A percentile compares a stretch with the other conserved stretches of the same genome.
These are phyloP conservation scores for Cinclus mexicanus DNA, from an alignment of 2,113 vertebrate species.

Conservation along the genomic window DNA sequence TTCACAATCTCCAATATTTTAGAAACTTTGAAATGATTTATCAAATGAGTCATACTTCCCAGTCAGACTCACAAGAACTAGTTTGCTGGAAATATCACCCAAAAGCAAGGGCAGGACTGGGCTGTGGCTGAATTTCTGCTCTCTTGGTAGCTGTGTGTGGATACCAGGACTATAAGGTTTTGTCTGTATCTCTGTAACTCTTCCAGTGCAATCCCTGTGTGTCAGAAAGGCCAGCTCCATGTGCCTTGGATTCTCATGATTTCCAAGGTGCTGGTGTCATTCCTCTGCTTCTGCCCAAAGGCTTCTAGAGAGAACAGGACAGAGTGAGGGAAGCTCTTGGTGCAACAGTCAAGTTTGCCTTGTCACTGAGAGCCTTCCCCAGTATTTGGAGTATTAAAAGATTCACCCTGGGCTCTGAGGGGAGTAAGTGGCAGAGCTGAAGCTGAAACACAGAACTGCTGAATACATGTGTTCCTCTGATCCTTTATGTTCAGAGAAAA, in stretches of 20 bases:
- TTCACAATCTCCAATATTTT: slow-evolving; percentile 27
- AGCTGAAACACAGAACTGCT: not conserved
- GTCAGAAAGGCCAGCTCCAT: not conserved
- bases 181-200: not conserved
- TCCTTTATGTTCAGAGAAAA: not conserved
- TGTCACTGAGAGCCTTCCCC: not conserved
- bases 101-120: not conserved
- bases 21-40: slow-evolving; percentile 34
- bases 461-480: not conserved
- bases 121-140: not conserved
- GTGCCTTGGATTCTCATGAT: not conserved
- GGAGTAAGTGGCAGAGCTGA: not conserved
- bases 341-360: not conserved
- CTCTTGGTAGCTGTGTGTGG: not conserved
- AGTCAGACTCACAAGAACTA: not conserved
- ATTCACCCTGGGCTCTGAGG: accelerated
- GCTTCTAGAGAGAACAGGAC: not conserved
- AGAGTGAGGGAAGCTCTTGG: not conserved
- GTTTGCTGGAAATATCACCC: not conserved
- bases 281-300: not conserved
- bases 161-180: not conserved
- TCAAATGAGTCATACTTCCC: not conserved
- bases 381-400: not conserved
- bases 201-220: not conserved
- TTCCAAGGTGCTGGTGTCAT: not conserved